Percentiles rank a stretch among this genome's conserved stretches.
phyloP scores from a whole-genome alignment of 2,113 vertebrate species.

The Lynx canadensis region DNA sequence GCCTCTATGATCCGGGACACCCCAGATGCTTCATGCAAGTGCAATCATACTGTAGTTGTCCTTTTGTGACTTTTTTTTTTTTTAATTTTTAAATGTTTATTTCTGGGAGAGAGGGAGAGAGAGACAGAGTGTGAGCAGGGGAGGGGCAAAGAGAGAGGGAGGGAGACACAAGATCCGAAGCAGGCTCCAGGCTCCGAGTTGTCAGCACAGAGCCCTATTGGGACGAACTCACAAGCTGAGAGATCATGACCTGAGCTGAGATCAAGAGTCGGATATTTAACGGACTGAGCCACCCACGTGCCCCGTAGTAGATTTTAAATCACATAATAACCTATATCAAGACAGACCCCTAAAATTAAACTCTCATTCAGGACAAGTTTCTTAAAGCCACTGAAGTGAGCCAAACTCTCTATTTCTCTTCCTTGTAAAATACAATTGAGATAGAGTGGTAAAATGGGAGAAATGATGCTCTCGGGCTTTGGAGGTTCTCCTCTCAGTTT shows the following conservation, averaged over 20 bases:
- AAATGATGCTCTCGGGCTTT: rapidly evolving
- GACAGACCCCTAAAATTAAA: neutral
- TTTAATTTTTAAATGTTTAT: no score
- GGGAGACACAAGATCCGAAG: no score
- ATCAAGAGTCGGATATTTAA: no score
- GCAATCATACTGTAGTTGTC: rapidly evolving
- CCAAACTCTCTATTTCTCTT: neutral
- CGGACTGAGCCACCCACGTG: no score
- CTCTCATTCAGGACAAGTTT: neutral
- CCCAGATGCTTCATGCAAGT: rapidly evolving
- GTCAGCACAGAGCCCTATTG: no score
- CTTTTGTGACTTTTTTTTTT: no score
- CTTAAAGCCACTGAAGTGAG: neutral
- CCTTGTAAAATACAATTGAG: neutral
- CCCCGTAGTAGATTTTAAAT: neutral
- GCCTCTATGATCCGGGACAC: rapidly evolving
- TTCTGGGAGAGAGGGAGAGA: no score
- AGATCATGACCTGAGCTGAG: no score
- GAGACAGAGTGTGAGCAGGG: no score
- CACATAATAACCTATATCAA: rapidly evolving
- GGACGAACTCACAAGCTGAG: no score
- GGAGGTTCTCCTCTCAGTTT: neutral
- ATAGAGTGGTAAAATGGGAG: neutral
- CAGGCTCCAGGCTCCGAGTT: no score
- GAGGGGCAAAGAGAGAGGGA: no score